Percentiles rank a stretch among this genome's conserved stretches.
Evolutionary conservation across 2,113 vertebrate species (phyloP).

Genomic region (Aegithalos caudatus): DNA sequence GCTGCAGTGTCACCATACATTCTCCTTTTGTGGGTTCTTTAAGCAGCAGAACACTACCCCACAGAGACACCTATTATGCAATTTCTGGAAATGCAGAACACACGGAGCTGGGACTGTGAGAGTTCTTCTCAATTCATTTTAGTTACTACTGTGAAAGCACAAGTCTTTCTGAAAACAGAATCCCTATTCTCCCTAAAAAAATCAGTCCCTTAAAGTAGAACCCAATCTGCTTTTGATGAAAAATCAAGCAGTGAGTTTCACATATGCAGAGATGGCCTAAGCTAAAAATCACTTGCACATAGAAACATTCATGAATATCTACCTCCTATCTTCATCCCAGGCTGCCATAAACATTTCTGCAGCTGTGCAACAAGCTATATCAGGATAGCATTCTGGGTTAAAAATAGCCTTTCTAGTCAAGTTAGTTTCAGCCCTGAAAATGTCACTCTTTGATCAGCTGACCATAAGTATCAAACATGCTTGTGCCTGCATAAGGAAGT

Average conservation of each 20-base stretch:
- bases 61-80: background rate
- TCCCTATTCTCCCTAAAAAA: background rate
- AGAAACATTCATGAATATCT: background rate
- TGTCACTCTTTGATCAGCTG: background rate
- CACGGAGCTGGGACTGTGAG: background rate
- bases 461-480: background rate
- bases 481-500: background rate
- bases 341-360: background rate
- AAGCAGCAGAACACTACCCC: background rate
- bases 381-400: background rate
- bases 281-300: background rate
- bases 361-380: slow-evolving; percentile 16
- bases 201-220: background rate
- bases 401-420: slow-evolving; percentile 19
- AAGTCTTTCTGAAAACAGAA: background rate
- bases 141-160: background rate
- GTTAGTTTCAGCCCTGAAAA: background rate
- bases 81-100: background rate
- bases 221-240: background rate
- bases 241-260: background rate
- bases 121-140: background rate
- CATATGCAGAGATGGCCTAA: background rate
- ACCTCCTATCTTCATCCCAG: background rate
- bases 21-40: background rate
- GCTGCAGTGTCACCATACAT: background rate